A percentile compares a stretch with the other conserved stretches of the same genome.
These are phyloP conservation scores for Eospalax fontanierii DNA, from an alignment of 2,797 vertebrate genomes.

Conservation along the genomic window DNA sequence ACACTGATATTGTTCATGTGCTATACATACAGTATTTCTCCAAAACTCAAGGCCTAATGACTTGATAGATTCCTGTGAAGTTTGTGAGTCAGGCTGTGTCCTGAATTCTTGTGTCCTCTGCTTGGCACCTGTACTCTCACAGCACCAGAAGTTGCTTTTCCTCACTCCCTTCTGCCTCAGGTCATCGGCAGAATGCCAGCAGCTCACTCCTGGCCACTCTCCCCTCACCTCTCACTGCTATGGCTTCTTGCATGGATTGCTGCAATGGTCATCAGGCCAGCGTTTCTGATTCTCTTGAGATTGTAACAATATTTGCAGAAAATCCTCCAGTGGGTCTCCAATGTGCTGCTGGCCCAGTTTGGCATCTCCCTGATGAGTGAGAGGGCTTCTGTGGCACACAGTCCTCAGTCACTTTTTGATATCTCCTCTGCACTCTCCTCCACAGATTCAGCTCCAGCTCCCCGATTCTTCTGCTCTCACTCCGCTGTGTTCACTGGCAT, in stretches of 20 bases:
- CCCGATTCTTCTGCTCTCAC: background rate
- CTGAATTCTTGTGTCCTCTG: background rate
- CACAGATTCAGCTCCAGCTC: background rate
- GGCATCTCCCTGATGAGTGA: background rate
- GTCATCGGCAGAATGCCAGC: background rate
- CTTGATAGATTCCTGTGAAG: background rate
- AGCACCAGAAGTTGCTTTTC: background rate
- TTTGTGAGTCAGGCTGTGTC: background rate
- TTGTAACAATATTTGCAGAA: background rate
- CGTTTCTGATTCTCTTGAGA: background rate
- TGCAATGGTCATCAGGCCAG: too few species aligned
- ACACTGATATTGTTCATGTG: background rate
- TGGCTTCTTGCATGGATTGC: background rate
- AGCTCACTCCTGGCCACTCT: background rate
- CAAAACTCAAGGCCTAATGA: background rate
- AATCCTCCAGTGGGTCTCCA: background rate
- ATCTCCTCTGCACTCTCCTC: background rate
- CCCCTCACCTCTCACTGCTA: background rate
- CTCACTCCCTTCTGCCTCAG: background rate
- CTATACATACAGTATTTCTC: background rate
- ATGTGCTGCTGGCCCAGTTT: background rate
- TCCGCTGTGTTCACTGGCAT: background rate
- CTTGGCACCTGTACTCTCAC: background rate
- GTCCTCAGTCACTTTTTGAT: background rate
- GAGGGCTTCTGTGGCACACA: background rate